These are phyloP conservation scores for Cheilosia scutellata DNA, from an alignment of 2,888 invertebrate species.

Conservation along the genomic window DNA sequence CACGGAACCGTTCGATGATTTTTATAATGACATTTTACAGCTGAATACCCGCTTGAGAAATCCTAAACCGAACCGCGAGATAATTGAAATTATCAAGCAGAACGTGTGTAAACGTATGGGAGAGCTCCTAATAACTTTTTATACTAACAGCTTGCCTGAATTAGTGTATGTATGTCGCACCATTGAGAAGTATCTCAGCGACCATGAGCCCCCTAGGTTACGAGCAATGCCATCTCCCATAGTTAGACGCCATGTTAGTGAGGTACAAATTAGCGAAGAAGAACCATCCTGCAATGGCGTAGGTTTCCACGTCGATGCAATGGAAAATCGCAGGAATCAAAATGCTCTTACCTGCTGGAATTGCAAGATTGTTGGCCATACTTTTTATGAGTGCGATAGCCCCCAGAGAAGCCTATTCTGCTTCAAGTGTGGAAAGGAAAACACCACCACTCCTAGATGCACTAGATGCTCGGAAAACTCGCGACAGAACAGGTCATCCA, in stretches of 20 bases:
- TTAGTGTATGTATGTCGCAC: too few relatives aligned
- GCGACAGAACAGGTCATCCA: background rate
- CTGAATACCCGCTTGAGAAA: too few relatives aligned
- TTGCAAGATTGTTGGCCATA: background rate
- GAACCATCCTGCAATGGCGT: background rate
- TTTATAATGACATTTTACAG: too few relatives aligned
- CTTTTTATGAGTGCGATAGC: background rate
- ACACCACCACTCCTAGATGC: background rate
- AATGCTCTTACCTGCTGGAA: background rate
- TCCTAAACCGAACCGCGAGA: too few relatives aligned
- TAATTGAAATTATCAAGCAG: background rate
- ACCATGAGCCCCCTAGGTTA: background rate
- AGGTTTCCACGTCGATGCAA: background rate
- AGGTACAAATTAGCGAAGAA: background rate
- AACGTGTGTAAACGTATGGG: background rate
- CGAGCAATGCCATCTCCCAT: accelerated
- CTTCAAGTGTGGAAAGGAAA: background rate
- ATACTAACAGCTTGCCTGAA: background rate
- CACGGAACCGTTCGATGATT: too few relatives aligned
- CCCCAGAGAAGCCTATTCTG: background rate
- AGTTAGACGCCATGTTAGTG: too few relatives aligned
- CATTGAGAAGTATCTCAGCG: background rate
- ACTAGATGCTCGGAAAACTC: background rate
- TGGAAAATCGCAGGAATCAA: background rate
- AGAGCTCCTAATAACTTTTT: background rate